Evolutionary conservation across 2,797 vertebrate genomes (phyloP), one percentile per base, ranked within the genome.

Genomic region (Avahi laniger): DNA sequence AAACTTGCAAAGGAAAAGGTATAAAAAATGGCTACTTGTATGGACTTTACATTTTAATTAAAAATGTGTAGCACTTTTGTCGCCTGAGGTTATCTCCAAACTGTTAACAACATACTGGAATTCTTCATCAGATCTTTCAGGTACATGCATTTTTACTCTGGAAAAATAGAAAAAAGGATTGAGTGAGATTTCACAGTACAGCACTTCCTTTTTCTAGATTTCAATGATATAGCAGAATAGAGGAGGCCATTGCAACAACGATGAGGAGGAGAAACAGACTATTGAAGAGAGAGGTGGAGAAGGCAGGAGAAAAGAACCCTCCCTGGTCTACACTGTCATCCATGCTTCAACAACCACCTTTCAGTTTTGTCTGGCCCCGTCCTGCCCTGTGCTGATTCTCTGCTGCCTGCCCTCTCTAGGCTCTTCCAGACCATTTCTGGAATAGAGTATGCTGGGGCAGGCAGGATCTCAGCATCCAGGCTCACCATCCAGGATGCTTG

Each of bases 11-110:
- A 86, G 52, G 28, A 85, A 97, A 93, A 22, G 10, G 5, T 85
- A 81, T 85, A 59, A 84, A 91, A 86, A 82, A 63, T 43, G 15
- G n/a, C 70, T 38, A 65, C 9, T 69, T 3, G 22, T 26, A n/a
- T 70, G 20, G 30, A 46, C 1, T 93, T 92, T 35, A 73, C 43
- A 69, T 61, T 95, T 95, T 91, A 96, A 91, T 95, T 92, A 96
- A 86, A 94, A 94, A 73, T 10, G 5, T 46, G 54, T 35, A 59
- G 79, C 48, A 67, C 46, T 95, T 85, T 54, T 38, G 33, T 78
- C 12, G 2, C 24, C 65, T 24, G 88, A 63, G 26, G 65, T 2
- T 33, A 33, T 75, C 67, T 97, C 63, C 7, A 4, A 61, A 43
- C 18, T 43, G 18, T 70, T 72, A 70, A 65, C n/a, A 78, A 20